Percentiles rank a stretch among this genome's conserved stretches.
Conservation (phyloP, 2,113 vertebrate species). For the Otis tarda region DNA sequence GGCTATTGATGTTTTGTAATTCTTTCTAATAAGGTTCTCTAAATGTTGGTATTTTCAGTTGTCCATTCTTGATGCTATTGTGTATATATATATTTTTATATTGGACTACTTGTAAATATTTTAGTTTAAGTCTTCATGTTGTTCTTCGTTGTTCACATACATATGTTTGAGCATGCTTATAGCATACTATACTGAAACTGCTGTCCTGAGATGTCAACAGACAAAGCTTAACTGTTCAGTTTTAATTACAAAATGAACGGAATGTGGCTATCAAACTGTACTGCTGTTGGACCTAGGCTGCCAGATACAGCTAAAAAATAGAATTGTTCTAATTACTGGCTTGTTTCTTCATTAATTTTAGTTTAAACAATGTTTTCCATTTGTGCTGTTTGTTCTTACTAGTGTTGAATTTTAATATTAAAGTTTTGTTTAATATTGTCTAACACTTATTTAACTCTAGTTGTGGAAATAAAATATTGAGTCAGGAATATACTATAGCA, state of each 20-base stretch:
- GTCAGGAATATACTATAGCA: not conserved
- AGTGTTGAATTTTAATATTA: slow-evolving; percentile 77
- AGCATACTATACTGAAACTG: slow-evolving; percentile 63
- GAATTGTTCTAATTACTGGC: slow-evolving; percentile 38
- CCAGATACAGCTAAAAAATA: slow-evolving; percentile 36
- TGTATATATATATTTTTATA: not conserved
- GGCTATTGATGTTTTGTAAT: slow-evolving; percentile 71
- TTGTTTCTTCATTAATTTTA: slow-evolving; percentile 60
- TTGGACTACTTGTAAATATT: slow-evolving; percentile 73
- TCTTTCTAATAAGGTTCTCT: slow-evolving; percentile 67
- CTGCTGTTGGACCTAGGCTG: slow-evolving; percentile 53
- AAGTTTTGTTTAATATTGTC: slow-evolving; percentile 70
- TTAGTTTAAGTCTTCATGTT: slow-evolving; percentile 69
- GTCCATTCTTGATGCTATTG: slow-evolving; percentile 56
- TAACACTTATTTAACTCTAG: slow-evolving; percentile 39
- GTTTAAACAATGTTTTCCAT: slow-evolving; percentile 62
- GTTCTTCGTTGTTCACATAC: slow-evolving; percentile 65
- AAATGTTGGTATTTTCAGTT: slow-evolving; percentile 50
- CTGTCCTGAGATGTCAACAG: slow-evolving; percentile 64
- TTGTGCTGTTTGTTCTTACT: slow-evolving; percentile 73
- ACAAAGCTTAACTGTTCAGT: slow-evolving; percentile 52
- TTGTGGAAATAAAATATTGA: not conserved
- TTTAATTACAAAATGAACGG: slow-evolving; percentile 51
- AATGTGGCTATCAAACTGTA: slow-evolving; percentile 26
- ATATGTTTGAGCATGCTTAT: slow-evolving; percentile 68